A percentile compares a stretch with the other conserved stretches of the same genome.
phyloP scores from a whole-genome alignment of 2,888 invertebrate genomes.

The Andrena flavipes region DNA sequence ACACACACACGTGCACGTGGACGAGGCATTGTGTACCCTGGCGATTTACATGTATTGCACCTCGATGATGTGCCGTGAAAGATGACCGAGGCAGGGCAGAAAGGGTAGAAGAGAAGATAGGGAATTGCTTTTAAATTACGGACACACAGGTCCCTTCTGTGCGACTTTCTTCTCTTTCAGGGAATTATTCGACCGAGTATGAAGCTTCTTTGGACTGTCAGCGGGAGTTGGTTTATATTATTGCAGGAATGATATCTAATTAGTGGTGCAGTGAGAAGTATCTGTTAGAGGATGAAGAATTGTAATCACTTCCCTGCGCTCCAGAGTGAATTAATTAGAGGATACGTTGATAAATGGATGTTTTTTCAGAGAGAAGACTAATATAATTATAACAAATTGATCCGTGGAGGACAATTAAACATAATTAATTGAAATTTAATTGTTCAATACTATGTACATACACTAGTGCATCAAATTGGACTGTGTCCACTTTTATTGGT shows the following conservation, averaged over 20 bases:
- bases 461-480: constrained; percentile 7
- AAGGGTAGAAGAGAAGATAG: constrained; percentile 21
- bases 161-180: not conserved
- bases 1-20: constrained; percentile 1
- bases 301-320: too few relatives aligned
- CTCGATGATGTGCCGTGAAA: constrained; percentile 55
- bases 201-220: not conserved
- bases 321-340: too few relatives aligned
- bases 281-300: too few relatives aligned
- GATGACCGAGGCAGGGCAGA: constrained; percentile 41
- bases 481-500: not conserved
- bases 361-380: too few relatives aligned
- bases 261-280: too few relatives aligned
- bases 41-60: constrained; percentile 61
- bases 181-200: not conserved
- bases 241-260: too few relatives aligned
- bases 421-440: constrained; percentile 9
- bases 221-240: too few relatives aligned
- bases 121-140: constrained; percentile 59
- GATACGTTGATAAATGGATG: too few relatives aligned
- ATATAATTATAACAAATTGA: not conserved
- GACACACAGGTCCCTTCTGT: constrained; percentile 1
- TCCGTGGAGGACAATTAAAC: not conserved
- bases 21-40: constrained; percentile 33
- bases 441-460: not conserved